These are phyloP conservation scores for Ceraclea dissimilis DNA, from an alignment of 2,888 invertebrate species.

Conservation along the genomic window DNA sequence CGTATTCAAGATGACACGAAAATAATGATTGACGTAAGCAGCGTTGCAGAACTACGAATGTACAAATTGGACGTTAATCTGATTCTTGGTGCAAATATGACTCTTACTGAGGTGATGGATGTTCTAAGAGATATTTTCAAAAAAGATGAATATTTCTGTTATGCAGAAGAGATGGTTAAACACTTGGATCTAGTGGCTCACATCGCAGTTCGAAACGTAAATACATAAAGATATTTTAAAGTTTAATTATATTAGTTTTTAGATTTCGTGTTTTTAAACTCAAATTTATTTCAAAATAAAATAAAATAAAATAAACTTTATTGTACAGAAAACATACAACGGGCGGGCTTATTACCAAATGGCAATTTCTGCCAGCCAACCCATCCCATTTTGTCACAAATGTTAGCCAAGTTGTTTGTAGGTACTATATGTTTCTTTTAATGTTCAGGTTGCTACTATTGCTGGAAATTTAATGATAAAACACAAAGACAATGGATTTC, in stretches of 20 bases:
- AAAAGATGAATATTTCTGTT: slow-evolving; percentile 47
- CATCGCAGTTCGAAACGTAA: slow-evolving; percentile 65
- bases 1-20: slow-evolving; percentile 34
- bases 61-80: slow-evolving; percentile 37
- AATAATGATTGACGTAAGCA: slow-evolving; percentile 54
- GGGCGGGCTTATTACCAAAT: too few species aligned
- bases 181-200: slow-evolving; percentile 66
- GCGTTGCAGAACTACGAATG: slow-evolving; percentile 45
- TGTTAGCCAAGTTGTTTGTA: too few species aligned
- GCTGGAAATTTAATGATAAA: slow-evolving; percentile 55
- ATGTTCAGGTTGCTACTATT: neutral
- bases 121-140: slow-evolving; percentile 36
- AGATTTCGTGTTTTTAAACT: too few species aligned
- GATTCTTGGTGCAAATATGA: slow-evolving; percentile 51
- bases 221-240: slow-evolving; percentile 28
- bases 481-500: slow-evolving; percentile 58
- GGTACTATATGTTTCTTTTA: too few species aligned
- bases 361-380: too few species aligned
- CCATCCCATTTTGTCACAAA: too few species aligned
- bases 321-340: too few species aligned
- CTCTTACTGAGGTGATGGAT: slow-evolving; percentile 48
- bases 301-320: too few species aligned
- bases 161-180: slow-evolving; percentile 50
- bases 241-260: too few species aligned
- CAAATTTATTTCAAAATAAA: too few species aligned